Conservation (phyloP, 2,888 invertebrate genomes). For the Nephrotoma flavescens region DNA sequence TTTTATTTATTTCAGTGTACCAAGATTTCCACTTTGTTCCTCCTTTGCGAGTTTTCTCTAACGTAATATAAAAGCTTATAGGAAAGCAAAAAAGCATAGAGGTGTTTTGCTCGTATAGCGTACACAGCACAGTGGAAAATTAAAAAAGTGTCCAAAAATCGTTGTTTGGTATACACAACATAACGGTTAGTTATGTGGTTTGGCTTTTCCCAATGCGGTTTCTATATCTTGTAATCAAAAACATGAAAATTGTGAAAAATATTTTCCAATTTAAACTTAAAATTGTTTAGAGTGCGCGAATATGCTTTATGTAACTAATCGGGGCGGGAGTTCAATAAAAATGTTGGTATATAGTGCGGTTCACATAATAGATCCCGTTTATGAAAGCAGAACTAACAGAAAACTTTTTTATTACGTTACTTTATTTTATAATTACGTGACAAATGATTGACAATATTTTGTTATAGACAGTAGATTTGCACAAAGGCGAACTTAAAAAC, state of each 20-base stretch:
- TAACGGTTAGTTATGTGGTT: not conserved
- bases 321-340: not conserved
- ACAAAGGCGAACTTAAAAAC: not conserved
- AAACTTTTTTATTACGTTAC: not conserved
- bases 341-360: not conserved
- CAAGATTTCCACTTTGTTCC: not conserved
- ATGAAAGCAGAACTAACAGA: not conserved
- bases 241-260: not conserved
- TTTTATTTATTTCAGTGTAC: not conserved
- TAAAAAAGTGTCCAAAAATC: not conserved
- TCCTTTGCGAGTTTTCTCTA: not conserved
- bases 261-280: not conserved
- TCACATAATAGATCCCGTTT: no score
- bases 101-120: not conserved
- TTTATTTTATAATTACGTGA: not conserved
- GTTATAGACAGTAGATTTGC: not conserved
- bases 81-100: not conserved
- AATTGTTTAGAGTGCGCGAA: not conserved
- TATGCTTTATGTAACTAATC: not conserved
- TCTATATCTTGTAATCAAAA: not conserved
- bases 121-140: not conserved
- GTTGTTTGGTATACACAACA: not conserved
- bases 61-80: not conserved
- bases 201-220: not conserved
- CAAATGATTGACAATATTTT: not conserved